phyloP scores from a whole-genome alignment of 1,140 invertebrate species.

The Drosophila bocqueti region DNA sequence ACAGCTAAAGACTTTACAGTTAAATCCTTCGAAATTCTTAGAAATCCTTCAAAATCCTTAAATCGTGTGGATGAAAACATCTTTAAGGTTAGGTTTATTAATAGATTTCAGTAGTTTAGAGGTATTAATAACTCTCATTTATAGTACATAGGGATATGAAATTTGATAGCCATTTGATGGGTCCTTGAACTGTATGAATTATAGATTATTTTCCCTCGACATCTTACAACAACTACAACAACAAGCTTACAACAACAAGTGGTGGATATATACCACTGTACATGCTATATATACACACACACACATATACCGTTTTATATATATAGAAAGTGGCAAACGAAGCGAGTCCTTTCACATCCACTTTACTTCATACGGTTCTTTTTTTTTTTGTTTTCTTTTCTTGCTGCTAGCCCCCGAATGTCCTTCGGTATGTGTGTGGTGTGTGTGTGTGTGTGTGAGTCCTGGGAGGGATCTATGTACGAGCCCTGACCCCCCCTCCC shows the following conservation, averaged over 20 bases:
- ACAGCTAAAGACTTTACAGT: neutral
- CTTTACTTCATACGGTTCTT: constrained; percentile 20
- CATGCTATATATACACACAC: neutral
- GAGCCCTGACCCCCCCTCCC: constrained; percentile 26
- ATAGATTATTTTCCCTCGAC: constrained; percentile 11
- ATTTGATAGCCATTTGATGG: no score
- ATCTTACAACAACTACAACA: neutral
- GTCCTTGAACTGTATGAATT: constrained; percentile 3
- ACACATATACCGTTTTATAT: neutral
- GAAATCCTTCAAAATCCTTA: neutral
- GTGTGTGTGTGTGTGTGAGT: constrained; percentile 16
- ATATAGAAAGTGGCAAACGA: constrained; percentile 38
- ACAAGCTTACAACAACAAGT: constrained; percentile 42
- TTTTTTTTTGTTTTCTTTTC: constrained; percentile 17
- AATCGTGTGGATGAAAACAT: neutral
- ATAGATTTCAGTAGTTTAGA: neutral
- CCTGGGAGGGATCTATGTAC: constrained; percentile 47
- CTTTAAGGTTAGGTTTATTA: no score
- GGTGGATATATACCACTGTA: constrained; percentile 12
- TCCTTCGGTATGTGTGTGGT: constrained; percentile 32
- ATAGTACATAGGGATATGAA: no score
- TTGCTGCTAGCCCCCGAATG: constrained; percentile 48
- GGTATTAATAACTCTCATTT: no score
- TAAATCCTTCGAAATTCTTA: neutral
- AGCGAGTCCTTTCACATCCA: constrained; percentile 40